phyloP scores from a whole-genome alignment of 2,113 vertebrate genomes.

The Daubentonia madagascariensis region DNA sequence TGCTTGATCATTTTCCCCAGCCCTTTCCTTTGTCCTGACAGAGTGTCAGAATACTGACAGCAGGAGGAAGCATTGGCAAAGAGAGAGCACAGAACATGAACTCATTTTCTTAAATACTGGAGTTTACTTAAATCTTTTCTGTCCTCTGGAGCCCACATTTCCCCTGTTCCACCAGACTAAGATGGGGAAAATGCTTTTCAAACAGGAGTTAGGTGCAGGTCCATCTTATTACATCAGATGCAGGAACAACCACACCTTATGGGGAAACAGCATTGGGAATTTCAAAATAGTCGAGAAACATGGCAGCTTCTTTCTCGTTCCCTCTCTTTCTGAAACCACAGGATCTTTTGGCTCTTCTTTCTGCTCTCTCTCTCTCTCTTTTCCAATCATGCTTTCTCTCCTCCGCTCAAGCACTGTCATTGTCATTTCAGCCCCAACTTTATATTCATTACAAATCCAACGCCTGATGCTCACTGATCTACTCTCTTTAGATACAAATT shows the following conservation, averaged over 20 bases:
- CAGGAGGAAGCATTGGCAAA: neutral
- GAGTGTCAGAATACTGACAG: neutral
- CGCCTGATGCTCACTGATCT: neutral
- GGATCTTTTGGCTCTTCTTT: neutral
- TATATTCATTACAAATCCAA: neutral
- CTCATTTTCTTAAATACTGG: neutral
- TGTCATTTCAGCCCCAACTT: neutral
- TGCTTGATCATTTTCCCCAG: neutral
- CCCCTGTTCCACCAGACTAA: neutral
- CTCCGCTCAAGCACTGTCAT: neutral
- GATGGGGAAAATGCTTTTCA: neutral
- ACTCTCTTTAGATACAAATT: neutral
- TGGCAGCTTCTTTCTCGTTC: neutral
- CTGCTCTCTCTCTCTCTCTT: neutral
- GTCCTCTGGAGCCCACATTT: neutral
- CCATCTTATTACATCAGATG: neutral
- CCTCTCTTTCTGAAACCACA: neutral
- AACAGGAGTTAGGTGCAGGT: neutral
- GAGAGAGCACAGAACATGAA: neutral
- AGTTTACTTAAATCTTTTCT: neutral
- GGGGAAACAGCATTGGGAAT: neutral
- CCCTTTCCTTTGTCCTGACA: neutral
- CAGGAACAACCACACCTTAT: neutral
- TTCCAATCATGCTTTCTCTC: neutral
- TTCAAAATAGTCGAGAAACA: neutral